Base-by-base conservation (phyloP, 2,888 invertebrate species). In the Macrophya alboannulata region DNA sequence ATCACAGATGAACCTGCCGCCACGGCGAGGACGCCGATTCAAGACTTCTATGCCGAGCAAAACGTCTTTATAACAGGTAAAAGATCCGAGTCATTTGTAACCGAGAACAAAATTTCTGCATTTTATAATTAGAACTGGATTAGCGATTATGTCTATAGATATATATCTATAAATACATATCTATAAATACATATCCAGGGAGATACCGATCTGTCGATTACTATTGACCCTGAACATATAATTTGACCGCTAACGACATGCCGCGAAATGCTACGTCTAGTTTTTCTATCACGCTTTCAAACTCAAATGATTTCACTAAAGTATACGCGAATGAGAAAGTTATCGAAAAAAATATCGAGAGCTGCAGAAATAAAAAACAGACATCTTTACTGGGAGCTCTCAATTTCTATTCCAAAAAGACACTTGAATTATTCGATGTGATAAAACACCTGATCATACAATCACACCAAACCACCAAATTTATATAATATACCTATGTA, bases 1-100 rank as follows among this genome's bases (percentile, higher is more conserved):
- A 89, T 89, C 76, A 86, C 86, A 45, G 87, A 89, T 62, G 87
- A 87, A 6, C 87, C 84, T 84, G 85, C 88, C 45, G 84, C 87
- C 45, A 85, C 87, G 17, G 86, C 86, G 40, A 85, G 93, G 85
- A 93, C 95, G 0, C 94, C 94, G 0, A 91, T 96, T 9, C 95
- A 96, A 88, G 92, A 94, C 88, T 96, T 96, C 92, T 96, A 95
- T 87, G 92, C 94, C 86, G 94, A 95, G 21, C 95, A 95, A 89
- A 95, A 94, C 90, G 88, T 96, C 0, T 93, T 96, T 9, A 94
- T 96, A 43, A 96, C 96, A 48, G 96, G 96, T 83, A 25, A 81
- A 43, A 6, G 21, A 43, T 43, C 51, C 43, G 51, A 76, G 51
- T 71, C 62, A 84, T 81, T 84, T 37, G 25, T 68, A 45, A 82